phyloP scores from a whole-genome alignment of 2,888 invertebrate genomes.

The Cryptocheilus praepositus region DNA sequence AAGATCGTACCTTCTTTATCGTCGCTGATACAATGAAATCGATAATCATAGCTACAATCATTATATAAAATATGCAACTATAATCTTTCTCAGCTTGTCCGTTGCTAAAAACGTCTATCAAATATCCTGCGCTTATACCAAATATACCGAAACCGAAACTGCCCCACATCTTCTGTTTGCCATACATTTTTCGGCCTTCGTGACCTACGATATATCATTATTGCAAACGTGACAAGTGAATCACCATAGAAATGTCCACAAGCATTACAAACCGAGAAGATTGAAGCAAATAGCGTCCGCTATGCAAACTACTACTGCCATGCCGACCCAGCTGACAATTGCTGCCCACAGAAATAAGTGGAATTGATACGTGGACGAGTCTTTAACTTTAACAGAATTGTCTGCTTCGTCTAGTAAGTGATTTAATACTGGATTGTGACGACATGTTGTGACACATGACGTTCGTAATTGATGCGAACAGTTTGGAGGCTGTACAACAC shows the following conservation, averaged over 20 bases:
- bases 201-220: constrained; percentile 78
- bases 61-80: constrained; percentile 86
- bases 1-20: constrained; percentile 74
- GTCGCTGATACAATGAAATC: constrained; percentile 82
- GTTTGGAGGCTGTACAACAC: constrained; percentile 60
- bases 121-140: constrained; percentile 84
- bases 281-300: constrained; percentile 94
- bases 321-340: constrained; percentile 88
- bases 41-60: constrained; percentile 80
- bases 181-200: constrained; percentile 83
- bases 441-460: constrained; percentile 73
- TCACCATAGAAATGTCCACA: not conserved
- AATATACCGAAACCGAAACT: constrained; percentile 91
- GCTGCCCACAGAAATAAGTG: constrained; percentile 87
- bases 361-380: constrained; percentile 79
- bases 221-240: constrained; percentile 6
- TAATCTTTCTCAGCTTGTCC: constrained; percentile 83
- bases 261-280: constrained; percentile 80
- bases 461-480: constrained; percentile 70
- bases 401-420: constrained; percentile 57
- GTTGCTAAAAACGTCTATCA: constrained; percentile 85
- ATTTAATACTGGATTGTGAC: constrained; percentile 64
- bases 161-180: constrained; percentile 91
- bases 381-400: constrained; percentile 12
- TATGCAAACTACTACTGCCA: constrained; percentile 90